Evolutionary conservation across 2,797 vertebrate species (phyloP).

Genomic region (Xerus rutilus): DNA sequence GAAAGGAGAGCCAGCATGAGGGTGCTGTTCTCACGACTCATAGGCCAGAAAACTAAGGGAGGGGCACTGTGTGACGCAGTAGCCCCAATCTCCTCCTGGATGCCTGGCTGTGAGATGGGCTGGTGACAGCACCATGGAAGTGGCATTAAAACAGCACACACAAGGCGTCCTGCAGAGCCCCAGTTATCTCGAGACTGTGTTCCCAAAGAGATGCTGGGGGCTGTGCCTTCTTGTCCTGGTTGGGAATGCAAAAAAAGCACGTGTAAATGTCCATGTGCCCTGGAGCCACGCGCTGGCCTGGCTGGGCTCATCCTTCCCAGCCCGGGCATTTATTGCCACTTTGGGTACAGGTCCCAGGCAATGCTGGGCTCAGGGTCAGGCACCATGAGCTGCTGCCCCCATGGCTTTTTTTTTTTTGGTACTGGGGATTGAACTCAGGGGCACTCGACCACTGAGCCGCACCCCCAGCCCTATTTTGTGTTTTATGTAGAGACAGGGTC

Average conservation of each 20-base stretch:
- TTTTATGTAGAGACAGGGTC: too few relatives aligned
- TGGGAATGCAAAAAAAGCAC: not conserved
- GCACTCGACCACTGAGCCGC: too few relatives aligned
- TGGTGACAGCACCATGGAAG: not conserved
- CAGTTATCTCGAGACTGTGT: not conserved
- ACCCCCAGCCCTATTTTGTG: too few relatives aligned
- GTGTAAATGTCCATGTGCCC: not conserved
- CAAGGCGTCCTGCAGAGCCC: not conserved
- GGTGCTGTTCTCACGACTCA: not conserved
- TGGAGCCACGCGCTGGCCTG: too few relatives aligned
- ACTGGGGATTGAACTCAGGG: too few relatives aligned
- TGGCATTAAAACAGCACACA: not conserved
- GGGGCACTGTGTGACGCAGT: not conserved
- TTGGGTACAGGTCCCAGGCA: too few relatives aligned
- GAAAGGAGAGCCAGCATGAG: not conserved
- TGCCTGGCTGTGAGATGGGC: not conserved
- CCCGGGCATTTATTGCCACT: too few relatives aligned
- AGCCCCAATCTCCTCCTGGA: not conserved
- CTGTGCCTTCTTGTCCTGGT: not conserved
- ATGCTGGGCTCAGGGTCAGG: too few relatives aligned
- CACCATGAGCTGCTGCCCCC: not conserved
- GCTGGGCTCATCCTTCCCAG: too few relatives aligned
- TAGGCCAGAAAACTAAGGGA: not conserved
- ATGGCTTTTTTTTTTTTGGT: not conserved
- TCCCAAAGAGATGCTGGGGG: not conserved